These are phyloP conservation scores for Podarcis cretensis DNA, from an alignment of 2,113 vertebrate species.

Conservation along the genomic window DNA sequence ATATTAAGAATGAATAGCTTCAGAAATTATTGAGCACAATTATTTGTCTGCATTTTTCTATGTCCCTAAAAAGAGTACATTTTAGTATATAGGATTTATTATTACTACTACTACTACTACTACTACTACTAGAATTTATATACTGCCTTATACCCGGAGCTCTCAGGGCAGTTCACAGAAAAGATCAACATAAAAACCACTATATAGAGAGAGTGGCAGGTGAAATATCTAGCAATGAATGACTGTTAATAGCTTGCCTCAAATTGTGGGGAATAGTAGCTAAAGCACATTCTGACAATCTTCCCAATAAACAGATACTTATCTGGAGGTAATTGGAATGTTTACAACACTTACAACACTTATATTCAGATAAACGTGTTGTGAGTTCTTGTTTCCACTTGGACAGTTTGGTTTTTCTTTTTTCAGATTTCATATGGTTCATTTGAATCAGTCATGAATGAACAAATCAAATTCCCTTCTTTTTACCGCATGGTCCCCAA, in stretches of 20 bases:
- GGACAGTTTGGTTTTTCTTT: background rate
- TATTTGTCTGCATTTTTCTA: too few relatives aligned
- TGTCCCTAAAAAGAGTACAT: too few relatives aligned
- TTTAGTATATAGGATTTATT: too few relatives aligned
- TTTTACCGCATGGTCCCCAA: background rate
- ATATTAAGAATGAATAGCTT: too few relatives aligned
- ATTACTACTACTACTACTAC: too few relatives aligned
- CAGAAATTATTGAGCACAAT: too few relatives aligned
- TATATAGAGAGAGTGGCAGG: background rate
- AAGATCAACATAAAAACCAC: too few relatives aligned
- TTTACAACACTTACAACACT: slow-evolving; percentile 22
- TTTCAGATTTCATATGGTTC: slow-evolving; percentile 9
- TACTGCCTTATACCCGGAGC: too few relatives aligned
- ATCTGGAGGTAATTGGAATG: background rate
- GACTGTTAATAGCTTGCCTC: background rate
- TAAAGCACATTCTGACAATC: background rate
- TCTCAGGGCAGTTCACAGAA: too few relatives aligned
- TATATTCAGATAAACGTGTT: background rate
- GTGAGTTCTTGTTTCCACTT: background rate
- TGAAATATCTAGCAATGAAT: background rate
- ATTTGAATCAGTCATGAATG: background rate
- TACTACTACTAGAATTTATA: too few relatives aligned
- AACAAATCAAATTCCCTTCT: background rate
- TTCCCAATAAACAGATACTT: background rate
- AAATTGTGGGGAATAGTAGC: background rate